A percentile compares a stretch with the other conserved stretches of the same genome.
phyloP scores from a whole-genome alignment of 2,797 vertebrate genomes.

The Agapornis canus region DNA sequence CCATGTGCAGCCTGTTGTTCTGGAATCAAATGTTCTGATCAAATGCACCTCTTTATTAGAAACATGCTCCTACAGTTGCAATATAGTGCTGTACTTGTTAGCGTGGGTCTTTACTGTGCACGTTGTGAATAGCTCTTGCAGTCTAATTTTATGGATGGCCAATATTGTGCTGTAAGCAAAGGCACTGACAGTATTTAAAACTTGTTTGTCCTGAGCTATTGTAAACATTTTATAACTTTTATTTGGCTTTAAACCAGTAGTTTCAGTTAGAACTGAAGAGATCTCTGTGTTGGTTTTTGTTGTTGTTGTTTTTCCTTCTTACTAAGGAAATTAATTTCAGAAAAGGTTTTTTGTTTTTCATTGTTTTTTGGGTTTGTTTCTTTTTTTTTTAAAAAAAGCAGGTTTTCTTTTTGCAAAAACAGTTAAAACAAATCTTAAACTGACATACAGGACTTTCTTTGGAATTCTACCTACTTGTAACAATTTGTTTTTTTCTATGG shows the following conservation, averaged over 20 bases:
- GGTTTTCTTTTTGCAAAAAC: background rate
- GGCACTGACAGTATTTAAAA: background rate
- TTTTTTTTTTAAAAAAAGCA: background rate
- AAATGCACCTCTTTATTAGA: background rate
- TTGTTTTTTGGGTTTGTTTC: background rate
- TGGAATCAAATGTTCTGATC: background rate
- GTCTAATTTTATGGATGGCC: background rate
- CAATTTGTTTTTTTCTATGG: background rate
- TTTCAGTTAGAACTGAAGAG: background rate
- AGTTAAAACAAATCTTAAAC: background rate
- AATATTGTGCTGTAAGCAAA: background rate
- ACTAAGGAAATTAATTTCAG: background rate
- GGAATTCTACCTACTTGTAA: background rate
- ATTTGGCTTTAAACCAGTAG: background rate
- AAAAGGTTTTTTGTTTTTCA: background rate
- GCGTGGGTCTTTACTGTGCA: background rate
- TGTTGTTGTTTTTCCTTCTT: fast-evolving
- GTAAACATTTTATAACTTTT: background rate
- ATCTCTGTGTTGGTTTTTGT: background rate
- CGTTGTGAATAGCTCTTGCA: background rate
- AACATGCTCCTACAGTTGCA: background rate
- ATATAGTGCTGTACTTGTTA: background rate
- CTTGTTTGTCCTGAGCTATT: background rate
- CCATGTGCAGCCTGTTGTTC: background rate
- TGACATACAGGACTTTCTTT: background rate